These are phyloP conservation scores for Brenthis ino DNA, from an alignment of 2,888 invertebrate species.

Conservation along the genomic window DNA sequence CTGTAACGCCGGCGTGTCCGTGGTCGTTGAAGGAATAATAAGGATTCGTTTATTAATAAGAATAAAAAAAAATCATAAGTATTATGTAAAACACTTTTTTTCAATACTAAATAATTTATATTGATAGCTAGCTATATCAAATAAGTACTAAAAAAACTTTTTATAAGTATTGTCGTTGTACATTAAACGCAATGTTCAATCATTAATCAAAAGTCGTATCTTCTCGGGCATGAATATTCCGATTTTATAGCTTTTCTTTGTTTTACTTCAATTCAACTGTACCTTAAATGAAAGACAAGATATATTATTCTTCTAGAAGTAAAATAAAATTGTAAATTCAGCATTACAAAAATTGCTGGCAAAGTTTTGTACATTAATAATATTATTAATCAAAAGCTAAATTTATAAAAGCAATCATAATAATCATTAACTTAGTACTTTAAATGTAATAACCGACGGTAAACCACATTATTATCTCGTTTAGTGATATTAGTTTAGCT, in stretches of 20 bases:
- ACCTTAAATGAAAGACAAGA: conserved; percentile 18
- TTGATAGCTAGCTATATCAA: too few relatives aligned
- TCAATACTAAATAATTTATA: too few relatives aligned
- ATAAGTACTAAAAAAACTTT: conserved; percentile 7
- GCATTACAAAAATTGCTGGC: too few relatives aligned
- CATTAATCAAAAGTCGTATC: conserved; percentile 34
- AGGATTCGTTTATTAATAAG: too few relatives aligned
- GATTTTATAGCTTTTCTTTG: conserved; percentile 31
- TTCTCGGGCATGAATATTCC: conserved; percentile 28
- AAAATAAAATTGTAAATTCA: too few relatives aligned
- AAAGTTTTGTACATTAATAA: too few relatives aligned
- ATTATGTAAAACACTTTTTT: too few relatives aligned
- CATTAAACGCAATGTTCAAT: conserved; percentile 35
- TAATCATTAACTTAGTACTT: conserved; percentile 10
- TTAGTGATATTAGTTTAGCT: conserved; percentile 26
- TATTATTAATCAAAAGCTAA: background rate
- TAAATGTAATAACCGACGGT: conserved; percentile 22
- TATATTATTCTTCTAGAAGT: too few relatives aligned
- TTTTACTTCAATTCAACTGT: conserved; percentile 22
- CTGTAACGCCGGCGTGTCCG: too few relatives aligned
- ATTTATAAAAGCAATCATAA: conserved; percentile 11
- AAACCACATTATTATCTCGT: conserved; percentile 21
- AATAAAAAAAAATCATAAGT: too few relatives aligned
- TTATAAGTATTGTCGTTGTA: conserved; percentile 30
- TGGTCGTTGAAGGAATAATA: too few relatives aligned